Evolutionary conservation across 2,797 vertebrate species (phyloP), one percentile per base, ranked within the genome.

Genomic region (Acipenser oxyrinchus): DNA sequence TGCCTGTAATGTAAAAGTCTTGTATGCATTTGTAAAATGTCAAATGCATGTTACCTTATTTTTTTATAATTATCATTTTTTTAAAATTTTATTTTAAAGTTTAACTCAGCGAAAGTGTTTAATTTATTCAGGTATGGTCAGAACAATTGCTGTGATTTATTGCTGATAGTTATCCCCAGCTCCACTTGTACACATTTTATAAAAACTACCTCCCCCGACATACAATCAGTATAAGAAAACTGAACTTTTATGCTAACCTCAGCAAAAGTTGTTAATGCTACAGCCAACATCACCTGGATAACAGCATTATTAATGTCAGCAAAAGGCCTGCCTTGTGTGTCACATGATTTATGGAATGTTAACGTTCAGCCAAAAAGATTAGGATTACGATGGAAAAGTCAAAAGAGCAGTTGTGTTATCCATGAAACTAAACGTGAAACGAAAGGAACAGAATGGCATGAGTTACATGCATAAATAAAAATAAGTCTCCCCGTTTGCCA

Each of bases 191-290:
- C 53, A 23, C n/a, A 10, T 55, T 52, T 57, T 58, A 58, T 58
- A 58, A 58, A 58, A 12, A 9, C 55, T 12, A 13, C 23, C 48
- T 52, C 68, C 62, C 62, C 53, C 15, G 6, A 10, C 12, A 60
- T 53, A n/a, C 48, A 12, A 69, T 59, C 53, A 64, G 59, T 60
- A 60, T 18, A 13, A 6, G 48, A 48, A 59, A 15, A 10, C 3
- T 55, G 51, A 69, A 69, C 67, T 69, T 69, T 69, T 57, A 13
- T 60, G 68, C 68, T 64, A 63, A 69, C 49, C 52, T 10, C 5
- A 15, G 68, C 55, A 52, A 37, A 51, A 69, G 53, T 7, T 9
- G 49, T 52, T 49, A 7, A 23, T 10, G 49, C 18, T 15, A 23
- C 48, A 51, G 37, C 18, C 48, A 13, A 9, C 10, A 57, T 57